Evolutionary conservation across 2,797 vertebrate species (phyloP).

Genomic region (Pterois miles): DNA sequence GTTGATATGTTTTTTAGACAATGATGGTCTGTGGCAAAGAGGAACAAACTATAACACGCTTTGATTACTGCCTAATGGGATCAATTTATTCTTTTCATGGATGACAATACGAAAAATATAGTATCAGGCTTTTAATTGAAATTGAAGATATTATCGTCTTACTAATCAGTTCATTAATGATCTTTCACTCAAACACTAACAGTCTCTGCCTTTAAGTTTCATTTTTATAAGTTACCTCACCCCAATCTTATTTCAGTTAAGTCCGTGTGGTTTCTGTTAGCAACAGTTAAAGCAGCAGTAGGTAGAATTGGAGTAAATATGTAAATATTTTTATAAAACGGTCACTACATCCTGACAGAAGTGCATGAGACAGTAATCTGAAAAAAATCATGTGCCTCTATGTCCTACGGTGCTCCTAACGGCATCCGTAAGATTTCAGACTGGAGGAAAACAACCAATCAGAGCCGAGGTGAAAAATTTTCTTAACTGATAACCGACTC

Average conservation of each 20-base stretch:
- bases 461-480: too few relatives aligned
- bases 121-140: background rate
- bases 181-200: background rate
- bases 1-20: too few relatives aligned
- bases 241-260: background rate
- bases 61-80: background rate
- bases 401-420: too few relatives aligned
- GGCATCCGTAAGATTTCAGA: too few relatives aligned
- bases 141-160: background rate
- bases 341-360: too few relatives aligned
- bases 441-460: too few relatives aligned
- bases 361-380: too few relatives aligned
- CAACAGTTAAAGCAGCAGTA: too few relatives aligned
- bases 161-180: background rate
- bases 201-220: background rate
- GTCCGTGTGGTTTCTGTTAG: background rate
- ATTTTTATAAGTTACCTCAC: background rate
- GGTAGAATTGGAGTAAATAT: too few relatives aligned
- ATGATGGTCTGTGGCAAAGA: background rate
- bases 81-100: background rate
- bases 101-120: background rate
- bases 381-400: too few relatives aligned
- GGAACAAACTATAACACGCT: background rate
- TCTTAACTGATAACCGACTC: too few relatives aligned
- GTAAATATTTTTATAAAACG: too few relatives aligned